These are phyloP conservation scores for Trichosurus vulpecula DNA, from an alignment of 2,797 vertebrate genomes.

Conservation along the genomic window DNA sequence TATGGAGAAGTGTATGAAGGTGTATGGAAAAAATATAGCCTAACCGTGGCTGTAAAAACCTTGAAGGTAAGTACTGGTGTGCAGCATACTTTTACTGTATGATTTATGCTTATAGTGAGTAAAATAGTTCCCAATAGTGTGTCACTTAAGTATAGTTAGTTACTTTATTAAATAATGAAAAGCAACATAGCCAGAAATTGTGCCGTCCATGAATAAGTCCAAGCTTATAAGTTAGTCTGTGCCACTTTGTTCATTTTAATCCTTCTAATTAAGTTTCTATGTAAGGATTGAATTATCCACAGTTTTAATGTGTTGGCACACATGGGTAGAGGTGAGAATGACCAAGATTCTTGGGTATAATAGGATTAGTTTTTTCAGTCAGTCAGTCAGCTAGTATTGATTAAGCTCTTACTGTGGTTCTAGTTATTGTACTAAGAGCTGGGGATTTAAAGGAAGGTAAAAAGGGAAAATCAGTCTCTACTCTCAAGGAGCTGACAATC, in stretches of 20 bases:
- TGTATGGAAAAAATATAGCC: slow-evolving; percentile 98
- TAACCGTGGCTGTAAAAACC: slow-evolving; percentile 98
- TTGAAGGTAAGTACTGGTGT: slow-evolving; percentile 87
- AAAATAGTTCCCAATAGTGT: accelerated
- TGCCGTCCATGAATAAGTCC: neutral
- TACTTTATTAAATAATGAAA: accelerated
- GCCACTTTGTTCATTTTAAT: neutral
- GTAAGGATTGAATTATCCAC: neutral
- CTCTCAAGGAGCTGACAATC: neutral
- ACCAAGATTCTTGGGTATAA: neutral
- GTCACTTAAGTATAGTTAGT: accelerated
- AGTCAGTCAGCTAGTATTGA: neutral
- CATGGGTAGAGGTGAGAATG: neutral
- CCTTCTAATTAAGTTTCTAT: neutral
- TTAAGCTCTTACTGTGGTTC: neutral
- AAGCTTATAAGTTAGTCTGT: neutral
- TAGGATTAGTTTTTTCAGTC: neutral
- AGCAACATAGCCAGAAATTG: accelerated
- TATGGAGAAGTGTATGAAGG: slow-evolving; percentile 99
- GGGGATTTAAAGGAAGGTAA: neutral
- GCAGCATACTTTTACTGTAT: accelerated
- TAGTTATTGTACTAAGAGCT: neutral
- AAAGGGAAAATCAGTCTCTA: neutral
- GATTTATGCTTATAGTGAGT: neutral
- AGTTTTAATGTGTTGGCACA: neutral